phyloP scores from a whole-genome alignment of 2,888 invertebrate genomes.

The Ennomos erosarius region DNA sequence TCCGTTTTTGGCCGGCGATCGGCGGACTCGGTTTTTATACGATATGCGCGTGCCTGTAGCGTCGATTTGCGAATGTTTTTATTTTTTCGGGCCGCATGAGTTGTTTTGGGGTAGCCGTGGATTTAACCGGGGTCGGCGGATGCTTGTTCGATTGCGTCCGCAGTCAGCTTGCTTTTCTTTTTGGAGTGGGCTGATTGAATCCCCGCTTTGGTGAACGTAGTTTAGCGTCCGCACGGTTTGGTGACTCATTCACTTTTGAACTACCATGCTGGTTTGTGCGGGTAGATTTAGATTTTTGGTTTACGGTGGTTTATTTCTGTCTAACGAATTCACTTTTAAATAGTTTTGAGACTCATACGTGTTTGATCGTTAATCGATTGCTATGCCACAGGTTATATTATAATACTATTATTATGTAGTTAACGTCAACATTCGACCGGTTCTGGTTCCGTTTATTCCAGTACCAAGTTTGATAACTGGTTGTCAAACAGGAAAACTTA shows the following conservation, averaged over 20 bases:
- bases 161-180: constrained; percentile 70
- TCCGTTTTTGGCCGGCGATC: constrained; percentile 82
- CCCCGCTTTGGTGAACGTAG: constrained; percentile 81
- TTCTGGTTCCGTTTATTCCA: no score
- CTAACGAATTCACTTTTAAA: constrained; percentile 3
- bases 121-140: constrained; percentile 72
- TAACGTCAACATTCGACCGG: no score
- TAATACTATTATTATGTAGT: no score
- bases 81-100: constrained; percentile 74
- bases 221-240: constrained; percentile 71
- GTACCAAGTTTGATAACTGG: no score
- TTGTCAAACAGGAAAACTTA: no score
- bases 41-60: constrained; percentile 68
- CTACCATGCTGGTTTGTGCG: constrained; percentile 39
- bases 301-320: constrained; percentile 31
- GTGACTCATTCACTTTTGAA: constrained; percentile 76
- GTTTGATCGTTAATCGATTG: constrained; percentile 8
- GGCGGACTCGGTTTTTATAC: constrained; percentile 79
- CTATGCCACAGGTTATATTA: no score
- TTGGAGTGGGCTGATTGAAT: constrained; percentile 77
- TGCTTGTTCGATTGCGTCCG: constrained; percentile 79
- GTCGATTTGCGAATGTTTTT: constrained; percentile 81
- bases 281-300: constrained; percentile 52
- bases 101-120: constrained; percentile 81
- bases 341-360: not conserved